Percentiles rank a stretch among this genome's conserved stretches.
These are phyloP conservation scores for Perognathus longimembris DNA, from an alignment of 2,113 vertebrate genomes.

Conservation along the genomic window DNA sequence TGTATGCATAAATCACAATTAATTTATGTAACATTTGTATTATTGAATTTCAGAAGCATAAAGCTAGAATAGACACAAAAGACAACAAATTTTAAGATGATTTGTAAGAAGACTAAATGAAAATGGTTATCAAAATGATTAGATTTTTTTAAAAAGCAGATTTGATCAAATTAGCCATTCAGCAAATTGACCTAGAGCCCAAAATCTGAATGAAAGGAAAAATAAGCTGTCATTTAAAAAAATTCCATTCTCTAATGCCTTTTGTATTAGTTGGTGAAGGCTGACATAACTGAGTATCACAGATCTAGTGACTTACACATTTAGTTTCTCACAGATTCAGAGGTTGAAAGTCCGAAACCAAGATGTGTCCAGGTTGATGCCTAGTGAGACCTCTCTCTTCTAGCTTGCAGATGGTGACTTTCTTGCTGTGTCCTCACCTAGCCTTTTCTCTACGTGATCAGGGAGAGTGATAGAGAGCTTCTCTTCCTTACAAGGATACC, in stretches of 20 bases:
- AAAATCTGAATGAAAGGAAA: background rate
- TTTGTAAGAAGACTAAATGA: background rate
- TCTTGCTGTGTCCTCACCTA: background rate
- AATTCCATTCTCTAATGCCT: background rate
- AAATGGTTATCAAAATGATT: constrained; percentile 24
- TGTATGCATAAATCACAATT: background rate
- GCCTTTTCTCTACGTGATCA: background rate
- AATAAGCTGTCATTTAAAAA: background rate
- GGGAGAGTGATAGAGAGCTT: background rate
- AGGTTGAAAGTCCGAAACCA: background rate
- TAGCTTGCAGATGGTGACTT: background rate
- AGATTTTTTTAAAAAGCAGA: background rate
- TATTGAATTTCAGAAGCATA: background rate
- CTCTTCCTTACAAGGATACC: background rate
- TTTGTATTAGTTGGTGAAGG: background rate
- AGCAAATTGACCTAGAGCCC: background rate
- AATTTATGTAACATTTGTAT: background rate
- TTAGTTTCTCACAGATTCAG: background rate
- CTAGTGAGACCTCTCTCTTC: background rate
- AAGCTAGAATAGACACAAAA: background rate
- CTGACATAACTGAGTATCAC: background rate
- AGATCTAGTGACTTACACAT: background rate
- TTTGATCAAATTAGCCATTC: background rate
- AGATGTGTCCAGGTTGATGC: background rate
- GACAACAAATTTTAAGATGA: background rate